Base-by-base conservation (phyloP, 2,888 invertebrate species). In the Timandra comae region DNA sequence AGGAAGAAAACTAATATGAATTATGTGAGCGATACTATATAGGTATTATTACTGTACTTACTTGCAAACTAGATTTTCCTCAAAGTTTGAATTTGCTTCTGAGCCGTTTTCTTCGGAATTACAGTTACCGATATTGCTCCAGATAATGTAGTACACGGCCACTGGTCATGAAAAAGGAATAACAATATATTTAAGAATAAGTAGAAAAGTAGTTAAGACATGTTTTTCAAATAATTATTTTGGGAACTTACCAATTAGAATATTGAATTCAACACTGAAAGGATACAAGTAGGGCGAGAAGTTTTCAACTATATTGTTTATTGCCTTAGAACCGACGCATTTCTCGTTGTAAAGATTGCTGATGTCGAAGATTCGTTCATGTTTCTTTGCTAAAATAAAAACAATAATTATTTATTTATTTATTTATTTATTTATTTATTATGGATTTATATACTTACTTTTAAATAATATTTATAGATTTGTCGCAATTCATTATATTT, bases 251-350 rank as follows among this genome's bases (percentile, higher is more conserved):
- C 91, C 91, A 33, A 92, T 90, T 38, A 94, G 88, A 56, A 94
- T 91, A 68, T 91, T 93, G 72, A 91, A 94, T 68, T 94, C 92
- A 13, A 94, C 91, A 43, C 91, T 92, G 66, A 94, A 94, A 0
- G 94, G 94, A 56, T 92, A 94, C 8, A 94, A 76, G 62, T 93
- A 94, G 0, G 93, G 93, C 1, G 92, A 91, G 54, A 91, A 89
- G 57, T 88, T 87, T 55, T 87, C 84, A 43, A 86, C 82, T 30
- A 90, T 87, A 1, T 75, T 56, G 29, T 65, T 78, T 30, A 89
- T 59, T 7, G 86, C 79, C 2, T 57, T 62, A 1, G 86, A 77
- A 1, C 78, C 79, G 12, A 75, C 66, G 52, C 89, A 89, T 16
- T 82, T 64, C 32, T 74, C 66, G 30, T 82, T 67, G 45, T 73